phyloP scores from a whole-genome alignment of 2,797 vertebrate species.

The Rhabdophis nuchalis region DNA sequence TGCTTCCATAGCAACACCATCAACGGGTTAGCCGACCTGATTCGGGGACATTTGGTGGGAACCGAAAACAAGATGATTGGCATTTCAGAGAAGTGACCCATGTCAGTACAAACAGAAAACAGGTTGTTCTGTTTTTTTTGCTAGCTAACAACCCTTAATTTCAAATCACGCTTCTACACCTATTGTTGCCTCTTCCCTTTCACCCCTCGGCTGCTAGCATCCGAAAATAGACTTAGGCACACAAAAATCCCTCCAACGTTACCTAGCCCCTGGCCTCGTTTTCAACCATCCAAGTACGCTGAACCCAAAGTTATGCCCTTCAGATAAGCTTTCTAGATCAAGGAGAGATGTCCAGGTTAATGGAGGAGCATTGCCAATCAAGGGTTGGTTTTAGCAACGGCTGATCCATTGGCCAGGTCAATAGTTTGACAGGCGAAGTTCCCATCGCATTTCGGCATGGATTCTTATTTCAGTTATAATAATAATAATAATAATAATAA shows the following conservation, averaged over 20 bases:
- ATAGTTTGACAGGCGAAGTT: neutral
- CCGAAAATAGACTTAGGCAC: neutral
- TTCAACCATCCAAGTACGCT: neutral
- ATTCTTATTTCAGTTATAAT: neutral
- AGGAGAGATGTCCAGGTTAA: neutral
- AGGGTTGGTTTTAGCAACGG: neutral
- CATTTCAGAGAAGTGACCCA: slow-evolving; percentile 18
- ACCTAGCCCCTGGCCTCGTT: neutral
- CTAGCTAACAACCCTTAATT: slow-evolving; percentile 21
- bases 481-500: no score
- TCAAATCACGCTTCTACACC: neutral
- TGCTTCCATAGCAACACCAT: slow-evolving; percentile 50
- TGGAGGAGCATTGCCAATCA: neutral
- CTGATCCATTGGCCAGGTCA: neutral
- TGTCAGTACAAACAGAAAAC: slow-evolving; percentile 39
- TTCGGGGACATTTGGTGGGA: slow-evolving; percentile 33
- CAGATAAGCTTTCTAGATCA: neutral
- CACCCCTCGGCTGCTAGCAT: neutral
- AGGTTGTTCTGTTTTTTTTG: neutral
- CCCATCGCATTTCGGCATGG: neutral
- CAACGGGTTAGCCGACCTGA: slow-evolving; percentile 8
- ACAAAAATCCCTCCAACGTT: neutral
- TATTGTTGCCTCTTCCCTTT: neutral
- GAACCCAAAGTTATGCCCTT: neutral
- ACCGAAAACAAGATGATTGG: slow-evolving; percentile 14